Percentiles rank a stretch among this genome's conserved stretches.
Evolutionary conservation across 2,797 vertebrate genomes (phyloP).

Genomic region (Acanthornis magna): DNA sequence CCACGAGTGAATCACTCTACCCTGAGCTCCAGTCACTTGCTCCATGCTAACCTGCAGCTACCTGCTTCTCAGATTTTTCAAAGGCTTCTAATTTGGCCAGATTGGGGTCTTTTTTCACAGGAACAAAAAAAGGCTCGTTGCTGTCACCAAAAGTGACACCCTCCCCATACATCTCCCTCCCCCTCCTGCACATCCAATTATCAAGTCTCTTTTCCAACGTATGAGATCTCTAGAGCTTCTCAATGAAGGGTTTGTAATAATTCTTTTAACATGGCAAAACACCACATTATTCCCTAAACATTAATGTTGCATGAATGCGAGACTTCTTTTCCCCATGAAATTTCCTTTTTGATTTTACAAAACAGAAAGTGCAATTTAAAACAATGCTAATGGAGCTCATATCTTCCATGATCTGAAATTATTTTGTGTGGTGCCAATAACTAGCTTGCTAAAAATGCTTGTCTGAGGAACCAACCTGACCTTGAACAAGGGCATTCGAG

Average conservation of each 20-base stretch:
- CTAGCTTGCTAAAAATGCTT: neutral
- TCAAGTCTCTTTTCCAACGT: slow-evolving; percentile 58
- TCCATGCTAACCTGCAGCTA: neutral
- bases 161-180: slow-evolving; percentile 38
- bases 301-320: slow-evolving; percentile 69
- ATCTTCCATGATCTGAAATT: slow-evolving; percentile 24
- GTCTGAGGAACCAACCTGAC: neutral
- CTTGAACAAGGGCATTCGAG: neutral
- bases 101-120: neutral
- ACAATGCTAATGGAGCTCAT: slow-evolving; percentile 55
- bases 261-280: slow-evolving; percentile 72
- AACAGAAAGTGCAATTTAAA: slow-evolving; percentile 66
- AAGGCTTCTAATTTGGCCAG: slow-evolving; percentile 11
- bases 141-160: slow-evolving; percentile 65
- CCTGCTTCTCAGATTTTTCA: neutral
- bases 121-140: slow-evolving; percentile 31
- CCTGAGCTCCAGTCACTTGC: neutral
- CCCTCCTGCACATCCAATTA: slow-evolving; percentile 56
- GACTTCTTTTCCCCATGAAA: slow-evolving; percentile 63
- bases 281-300: slow-evolving; percentile 69
- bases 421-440: slow-evolving; percentile 5
- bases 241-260: slow-evolving; percentile 69
- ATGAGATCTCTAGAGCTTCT: slow-evolving; percentile 68
- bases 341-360: slow-evolving; percentile 67
- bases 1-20: neutral